Evolutionary conservation across 2,888 invertebrate genomes (phyloP).

Genomic region (Lithophane semibrunnea): DNA sequence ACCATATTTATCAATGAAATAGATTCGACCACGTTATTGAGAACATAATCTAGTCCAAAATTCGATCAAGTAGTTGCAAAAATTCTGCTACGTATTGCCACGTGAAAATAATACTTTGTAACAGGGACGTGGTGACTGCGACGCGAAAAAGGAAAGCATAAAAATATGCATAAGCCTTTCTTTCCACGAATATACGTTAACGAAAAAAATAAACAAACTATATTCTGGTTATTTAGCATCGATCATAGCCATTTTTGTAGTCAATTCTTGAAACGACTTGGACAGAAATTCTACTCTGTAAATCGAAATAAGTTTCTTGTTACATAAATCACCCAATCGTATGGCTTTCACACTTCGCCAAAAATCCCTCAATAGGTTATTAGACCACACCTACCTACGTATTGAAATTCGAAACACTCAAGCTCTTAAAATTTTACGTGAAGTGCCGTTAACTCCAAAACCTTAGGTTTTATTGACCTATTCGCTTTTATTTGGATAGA

Average conservation of each 20-base stretch:
- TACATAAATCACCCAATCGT: slow-evolving; percentile 21
- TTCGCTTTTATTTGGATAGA: slow-evolving; percentile 63
- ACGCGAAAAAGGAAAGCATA: neutral
- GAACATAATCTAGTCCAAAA: neutral
- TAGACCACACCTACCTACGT: slow-evolving; percentile 1
- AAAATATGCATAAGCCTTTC: neutral
- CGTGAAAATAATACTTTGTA: neutral
- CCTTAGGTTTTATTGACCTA: slow-evolving; percentile 61
- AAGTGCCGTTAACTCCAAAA: slow-evolving; percentile 47
- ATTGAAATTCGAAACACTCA: slow-evolving; percentile 33
- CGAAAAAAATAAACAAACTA: neutral
- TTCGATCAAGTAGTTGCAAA: neutral
- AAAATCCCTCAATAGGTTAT: neutral
- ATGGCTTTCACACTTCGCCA: neutral
- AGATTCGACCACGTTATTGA: neutral
- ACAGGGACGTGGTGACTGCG: neutral
- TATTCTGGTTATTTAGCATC: neutral
- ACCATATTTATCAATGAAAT: slow-evolving; percentile 3
- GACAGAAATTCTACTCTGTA: neutral
- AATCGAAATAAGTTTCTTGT: neutral
- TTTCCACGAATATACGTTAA: neutral
- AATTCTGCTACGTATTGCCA: neutral
- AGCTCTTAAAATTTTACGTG: slow-evolving; percentile 58
- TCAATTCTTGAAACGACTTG: neutral
- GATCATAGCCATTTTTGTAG: neutral